Evolutionary conservation across 2,888 invertebrate genomes (phyloP).

Genomic region (Digitonthophagus gazella): DNA sequence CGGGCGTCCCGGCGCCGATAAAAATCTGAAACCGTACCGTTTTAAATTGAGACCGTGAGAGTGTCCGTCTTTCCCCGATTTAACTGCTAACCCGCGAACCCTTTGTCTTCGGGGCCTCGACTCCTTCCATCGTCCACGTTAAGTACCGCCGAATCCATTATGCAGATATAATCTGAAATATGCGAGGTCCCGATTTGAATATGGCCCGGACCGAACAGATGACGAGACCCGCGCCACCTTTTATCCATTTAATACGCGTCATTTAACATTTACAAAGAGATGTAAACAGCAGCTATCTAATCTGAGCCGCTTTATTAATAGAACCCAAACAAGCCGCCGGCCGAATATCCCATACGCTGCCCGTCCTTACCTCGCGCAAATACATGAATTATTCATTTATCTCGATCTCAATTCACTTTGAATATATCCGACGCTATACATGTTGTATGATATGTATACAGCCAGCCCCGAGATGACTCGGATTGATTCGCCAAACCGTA

Average conservation of each 20-base stretch:
- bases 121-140: conserved; percentile 4
- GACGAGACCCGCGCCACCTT: conserved; percentile 20
- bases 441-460: conserved; percentile 47
- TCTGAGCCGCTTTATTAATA: conserved; percentile 49
- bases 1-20: conserved; percentile 10
- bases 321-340: conserved; percentile 46
- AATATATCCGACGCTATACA: conserved; percentile 46
- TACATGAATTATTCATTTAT: conserved; percentile 49
- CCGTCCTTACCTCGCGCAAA: conserved; percentile 44
- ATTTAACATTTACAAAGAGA: conserved; percentile 45
- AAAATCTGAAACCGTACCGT: conserved; percentile 13
- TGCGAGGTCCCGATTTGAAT: conserved; percentile 5
- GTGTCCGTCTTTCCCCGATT: conserved; percentile 7
- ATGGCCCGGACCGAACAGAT: conserved; percentile 13
- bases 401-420: conserved; percentile 48
- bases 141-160: conserved; percentile 6
- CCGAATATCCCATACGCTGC: conserved; percentile 42
- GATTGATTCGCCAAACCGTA: conserved; percentile 40
- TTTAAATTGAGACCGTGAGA: conserved; percentile 2
- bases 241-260: conserved; percentile 41
- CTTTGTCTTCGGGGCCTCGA: conserved; percentile 1
- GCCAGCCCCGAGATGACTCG: conserved; percentile 37
- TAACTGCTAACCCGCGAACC: background rate
- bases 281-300: conserved; percentile 47
- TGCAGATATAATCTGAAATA: conserved; percentile 12